Percentiles rank a stretch among this genome's conserved stretches.
Evolutionary conservation across 2,888 invertebrate genomes (phyloP).

Genomic region (Tanytarsus gracilentus): DNA sequence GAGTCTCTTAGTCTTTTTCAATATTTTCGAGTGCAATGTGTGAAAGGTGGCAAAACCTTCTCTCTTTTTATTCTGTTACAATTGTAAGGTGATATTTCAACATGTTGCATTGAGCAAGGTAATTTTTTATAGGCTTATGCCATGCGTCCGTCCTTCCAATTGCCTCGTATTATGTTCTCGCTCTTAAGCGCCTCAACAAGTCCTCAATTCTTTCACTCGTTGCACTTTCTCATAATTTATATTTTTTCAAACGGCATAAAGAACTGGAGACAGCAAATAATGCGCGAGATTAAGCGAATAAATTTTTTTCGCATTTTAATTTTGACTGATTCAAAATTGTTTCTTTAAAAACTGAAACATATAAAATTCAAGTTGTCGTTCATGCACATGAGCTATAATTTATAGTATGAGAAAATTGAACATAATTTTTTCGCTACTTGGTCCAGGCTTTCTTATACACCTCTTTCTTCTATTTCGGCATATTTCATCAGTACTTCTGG

Average conservation of each 20-base stretch:
- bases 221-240: too few species aligned
- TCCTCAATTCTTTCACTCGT: not conserved
- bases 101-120: not conserved
- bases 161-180: not conserved
- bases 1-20: not conserved
- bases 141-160: not conserved
- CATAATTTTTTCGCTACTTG: not conserved
- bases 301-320: too few species aligned
- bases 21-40: too few species aligned
- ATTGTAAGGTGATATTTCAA: constrained; percentile 2
- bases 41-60: not conserved
- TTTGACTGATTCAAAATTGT: too few species aligned
- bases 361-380: too few species aligned
- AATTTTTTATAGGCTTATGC: not conserved
- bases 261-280: too few species aligned
- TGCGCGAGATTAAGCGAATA: too few species aligned
- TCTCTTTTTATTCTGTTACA: not conserved
- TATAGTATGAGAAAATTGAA: constrained; percentile 3
- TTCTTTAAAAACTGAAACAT: too few species aligned
- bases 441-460: not conserved
- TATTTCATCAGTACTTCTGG: not conserved
- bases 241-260: too few species aligned
- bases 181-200: not conserved
- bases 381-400: constrained; percentile 7
- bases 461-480: not conserved